Base-by-base conservation (phyloP, 2,888 invertebrate genomes). In the Bugulina stolonifera region DNA sequence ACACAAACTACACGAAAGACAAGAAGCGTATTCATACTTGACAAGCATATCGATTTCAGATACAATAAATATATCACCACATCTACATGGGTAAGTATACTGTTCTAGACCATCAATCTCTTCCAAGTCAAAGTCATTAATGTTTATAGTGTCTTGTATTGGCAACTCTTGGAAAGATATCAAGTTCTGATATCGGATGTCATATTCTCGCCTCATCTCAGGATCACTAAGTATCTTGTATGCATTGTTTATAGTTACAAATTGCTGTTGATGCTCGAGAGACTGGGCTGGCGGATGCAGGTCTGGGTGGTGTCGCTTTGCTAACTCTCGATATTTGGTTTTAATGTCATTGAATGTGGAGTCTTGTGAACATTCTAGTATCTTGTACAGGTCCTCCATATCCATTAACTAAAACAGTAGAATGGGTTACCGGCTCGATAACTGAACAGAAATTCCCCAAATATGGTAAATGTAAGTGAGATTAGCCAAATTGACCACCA, bases 51-150 rank as follows among this genome's bases (percentile, higher is more conserved):
- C 64, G 5, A 64, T 27, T 14, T 64, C 64, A 25, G 64, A 64
- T 5, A 64, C 29, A 14, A 32, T 5, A 64, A 32, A 64, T 64
- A 14, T 32, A 27, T 64, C 64, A 10, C 64, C 64, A 64, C 64
- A 64, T 14, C 64, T 2, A n/a, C 64, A 64, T 29, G 64, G 64
- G 32, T 64, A 64, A 29, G 64, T 32, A 32, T 64, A 64, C 64
- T 64, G 32, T 64, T n/a, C n/a, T 25, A 10, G 10, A 43, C 10
- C 43, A 43, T 43, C 43, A 43, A 5, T 57, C 2, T 64, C n/a
- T 5, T 64, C 64, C 2, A 1, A 25, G 5, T 64, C 64, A 14
- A 64, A 10, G 27, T 64, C 64, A 34, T 27, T 10, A 34, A 64
- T 10, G 5, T 64, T 14, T 25, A 64, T 32, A 14, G 32, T 64